Base-by-base conservation (phyloP, 2,797 vertebrate genomes). In the Catostomus latipinnis region DNA sequence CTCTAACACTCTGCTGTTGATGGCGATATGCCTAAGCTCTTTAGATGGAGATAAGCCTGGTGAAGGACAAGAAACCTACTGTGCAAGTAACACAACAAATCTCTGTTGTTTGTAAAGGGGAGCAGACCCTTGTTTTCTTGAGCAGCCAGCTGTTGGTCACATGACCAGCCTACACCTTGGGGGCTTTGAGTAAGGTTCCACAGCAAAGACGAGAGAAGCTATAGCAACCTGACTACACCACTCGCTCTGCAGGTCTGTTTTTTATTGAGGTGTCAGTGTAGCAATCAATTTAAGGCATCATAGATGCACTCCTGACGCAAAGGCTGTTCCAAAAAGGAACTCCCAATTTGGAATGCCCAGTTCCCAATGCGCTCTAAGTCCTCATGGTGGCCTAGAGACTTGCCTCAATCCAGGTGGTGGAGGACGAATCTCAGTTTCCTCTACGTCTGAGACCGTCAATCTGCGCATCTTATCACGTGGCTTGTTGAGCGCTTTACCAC, bases 101-200 rank as follows among this genome's bases (percentile, higher is more conserved):
- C 46, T 49, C 50, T 49, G 8, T 10, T 11, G 16, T 60, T 60
- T 5, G 58, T 10, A 0, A 60, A 18, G 34, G 34, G 34, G 34
- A 34, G 34, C 34, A 60, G 58, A 8, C 13, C 14, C 14, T 13
- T 58, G 56, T 58, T 58, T 58, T 58, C 14, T 14, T 58, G 56
- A n/a, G 58, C 16, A 22, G 60, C 10, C 22, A 34, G 22, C 9
- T 62, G 60, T 12, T 62, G 18, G 60, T 62, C 48, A 58, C 60
- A 71, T 69, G 53, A 34, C 16, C 6, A 0, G 6, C 45, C 18
- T 58, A 11, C 16, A 68, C 53, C 53, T 58, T n/a, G 8, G 9
- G 12, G 63, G 53, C 63, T 68, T 67, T 50, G 46, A 76, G 45
- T 48, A 18, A 68, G 43, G 48, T 67, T 76, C 62, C 16, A 76